Evolutionary conservation across 2,113 vertebrate genomes (phyloP).

Genomic region (Oreamnos americanus): DNA sequence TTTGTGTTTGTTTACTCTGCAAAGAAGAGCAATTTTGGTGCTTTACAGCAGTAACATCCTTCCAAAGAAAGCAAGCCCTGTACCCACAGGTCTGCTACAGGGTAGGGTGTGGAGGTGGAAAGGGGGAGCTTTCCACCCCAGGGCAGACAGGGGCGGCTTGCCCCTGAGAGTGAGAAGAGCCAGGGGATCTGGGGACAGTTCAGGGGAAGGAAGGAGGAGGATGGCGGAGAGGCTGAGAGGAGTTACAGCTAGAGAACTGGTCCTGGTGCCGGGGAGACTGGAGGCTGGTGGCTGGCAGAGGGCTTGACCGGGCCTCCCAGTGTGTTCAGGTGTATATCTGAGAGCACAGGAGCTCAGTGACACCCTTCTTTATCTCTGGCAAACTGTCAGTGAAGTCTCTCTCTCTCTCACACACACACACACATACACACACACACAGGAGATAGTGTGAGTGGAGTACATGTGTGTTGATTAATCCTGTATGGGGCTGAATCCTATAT

Average conservation of each 20-base stretch:
- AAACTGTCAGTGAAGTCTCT: background rate
- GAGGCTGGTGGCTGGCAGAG: background rate
- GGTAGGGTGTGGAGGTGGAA: background rate
- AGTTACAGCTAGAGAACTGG: accelerated
- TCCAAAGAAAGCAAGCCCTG: background rate
- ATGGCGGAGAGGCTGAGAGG: too few species aligned
- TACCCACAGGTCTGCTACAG: too few species aligned
- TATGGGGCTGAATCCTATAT: background rate
- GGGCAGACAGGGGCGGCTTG: accelerated
- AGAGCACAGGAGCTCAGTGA: background rate
- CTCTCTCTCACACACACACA: background rate
- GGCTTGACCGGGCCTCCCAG: background rate
- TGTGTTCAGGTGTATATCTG: background rate
- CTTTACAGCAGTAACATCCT: background rate
- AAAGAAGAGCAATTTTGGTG: background rate
- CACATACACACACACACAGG: background rate
- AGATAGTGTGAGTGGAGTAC: background rate
- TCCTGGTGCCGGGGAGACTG: background rate
- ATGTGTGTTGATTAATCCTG: background rate
- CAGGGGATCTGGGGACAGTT: background rate
- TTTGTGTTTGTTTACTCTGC: background rate
- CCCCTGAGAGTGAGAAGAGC: background rate
- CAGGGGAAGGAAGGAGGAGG: background rate
- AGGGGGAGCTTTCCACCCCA: background rate
- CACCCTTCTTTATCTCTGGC: background rate